Evolutionary conservation across 2,797 vertebrate species (phyloP), one percentile per base, ranked within the genome.

Genomic region (Pantherophis alleghaniensis): DNA sequence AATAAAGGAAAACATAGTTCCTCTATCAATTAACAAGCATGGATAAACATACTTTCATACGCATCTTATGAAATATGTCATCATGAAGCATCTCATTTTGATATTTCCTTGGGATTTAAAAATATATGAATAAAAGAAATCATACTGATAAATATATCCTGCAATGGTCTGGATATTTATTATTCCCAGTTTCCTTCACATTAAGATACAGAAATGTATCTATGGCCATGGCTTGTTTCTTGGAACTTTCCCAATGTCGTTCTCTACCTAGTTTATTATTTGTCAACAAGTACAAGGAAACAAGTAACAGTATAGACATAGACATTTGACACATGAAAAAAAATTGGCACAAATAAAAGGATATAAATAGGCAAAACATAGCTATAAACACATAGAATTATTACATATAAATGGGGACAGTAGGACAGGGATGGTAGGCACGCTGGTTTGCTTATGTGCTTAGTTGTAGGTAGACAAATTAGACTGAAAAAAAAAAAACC

Each of bases 11-110:
- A 92, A 86, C 26, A 86, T 24, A 55, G 51, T 55, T 94, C 89
- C 51, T 92, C 88, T 61, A 91, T 92, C 89, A 92, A 94, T 88
- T 89, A 94, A 91, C 66, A 94, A 57, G 10, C 79, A 86, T 53
- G 86, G 57, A 92, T 63, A 87, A 91, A 92, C 79, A 53, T 69
- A 91, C 57, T 91, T 51, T 91, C 20, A 89, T 91, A 89, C 59
- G 32, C 83, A 42, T 16, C 60, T 86, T 92, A 91, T 91, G 91
- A 92, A 92, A 86, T 89, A 53, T 60, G 26, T 91, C 37, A 83
- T 57, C 66, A 74, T 74, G 79, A 92, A 57, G 63, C n/a, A 56
- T 69, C 56, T 79, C 55, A 60, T 6, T 92, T 60, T 83, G 66
- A 66, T 51, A 86, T 42, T 61, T 90, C 32, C 59, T 86, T 37